Evolutionary conservation across 2,888 invertebrate genomes (phyloP), one percentile per base, ranked within the genome.

Genomic region (Microctonus hyperodae): DNA sequence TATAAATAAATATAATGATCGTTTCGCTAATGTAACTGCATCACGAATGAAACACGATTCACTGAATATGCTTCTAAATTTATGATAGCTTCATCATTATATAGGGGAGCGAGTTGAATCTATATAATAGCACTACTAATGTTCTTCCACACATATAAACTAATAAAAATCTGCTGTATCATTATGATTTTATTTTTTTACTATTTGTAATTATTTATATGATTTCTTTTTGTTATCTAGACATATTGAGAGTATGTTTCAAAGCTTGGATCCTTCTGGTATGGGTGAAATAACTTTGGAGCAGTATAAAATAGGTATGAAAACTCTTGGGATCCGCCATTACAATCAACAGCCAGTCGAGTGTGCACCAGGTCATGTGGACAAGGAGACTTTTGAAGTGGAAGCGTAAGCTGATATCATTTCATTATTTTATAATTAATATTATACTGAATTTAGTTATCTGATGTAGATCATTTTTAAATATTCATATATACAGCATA

Each of bases 241-340:
- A 60, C 79, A 80, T 73, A 75, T 79, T 64, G 75, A 75, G 61
- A 79, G 77, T 69, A 72, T 80, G 67, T 80, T 75, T 69, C 75
- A 72, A 58, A 76, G 76, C 50, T 65, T 81, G 53, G 79, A 79
- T 63, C 78, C 77, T 7, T 73, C 67, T 23, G 66, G 69, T 50
- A 35, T 64, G 44, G 79, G 76, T 13, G 65, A 57, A 62, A 75
- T 80, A 56, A 72, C 76, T 11, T 63, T 77, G 51, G 71, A 78
- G 22, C 76, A 76, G 58, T 80, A 79, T 62, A 75, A 68, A 67
- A 71, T 64, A 35, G 79, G 76, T 20, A 76, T 80, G 79, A 75
- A 66, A 44, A 74, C 78, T 22, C 69, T 81, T 23, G 78, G 79
- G 28, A 72, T 81, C 62, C 35, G 64, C 31, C 53, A 59, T 57